phyloP scores from a whole-genome alignment of 2,888 invertebrate species.

The Nomada lathburiana region DNA sequence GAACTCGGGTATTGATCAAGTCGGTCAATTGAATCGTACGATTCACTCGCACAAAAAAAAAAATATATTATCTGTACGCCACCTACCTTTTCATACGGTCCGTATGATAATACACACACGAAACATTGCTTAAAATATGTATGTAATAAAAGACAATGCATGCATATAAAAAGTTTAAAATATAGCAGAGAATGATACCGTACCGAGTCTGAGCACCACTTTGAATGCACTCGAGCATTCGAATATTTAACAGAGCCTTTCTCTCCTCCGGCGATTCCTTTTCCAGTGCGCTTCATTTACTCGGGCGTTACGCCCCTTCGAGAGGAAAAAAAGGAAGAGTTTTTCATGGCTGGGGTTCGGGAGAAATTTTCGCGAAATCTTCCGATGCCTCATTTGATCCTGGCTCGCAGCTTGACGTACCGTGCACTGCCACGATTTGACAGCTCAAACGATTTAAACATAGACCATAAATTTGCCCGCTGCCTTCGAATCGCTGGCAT shows the following conservation, averaged over 20 bases:
- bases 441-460: slow-evolving; percentile 67
- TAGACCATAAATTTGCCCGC: slow-evolving; percentile 64
- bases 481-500: slow-evolving; percentile 41
- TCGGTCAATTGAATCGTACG: slow-evolving; percentile 5
- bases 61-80: neutral
- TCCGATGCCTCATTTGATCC: slow-evolving; percentile 81
- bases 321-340: slow-evolving; percentile 42
- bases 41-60: neutral
- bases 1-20: slow-evolving; percentile 10
- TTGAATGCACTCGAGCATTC: slow-evolving; percentile 65
- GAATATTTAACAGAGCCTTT: slow-evolving; percentile 69
- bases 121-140: slow-evolving; percentile 26
- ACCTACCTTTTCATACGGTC: neutral
- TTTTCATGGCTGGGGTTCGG: slow-evolving; percentile 56
- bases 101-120: neutral
- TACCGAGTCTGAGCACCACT: slow-evolving; percentile 50
- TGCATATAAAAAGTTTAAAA: slow-evolving; percentile 40
- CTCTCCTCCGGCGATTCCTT: slow-evolving; percentile 63
- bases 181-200: slow-evolving; percentile 39
- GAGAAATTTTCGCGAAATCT: slow-evolving; percentile 76
- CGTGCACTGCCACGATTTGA: slow-evolving; percentile 53
- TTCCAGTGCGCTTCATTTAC: slow-evolving; percentile 76
- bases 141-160: slow-evolving; percentile 48
- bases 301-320: slow-evolving; percentile 64
- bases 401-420: slow-evolving; percentile 67